Base-by-base conservation (phyloP, 2,888 invertebrate genomes). In the Dicycla oo region DNA sequence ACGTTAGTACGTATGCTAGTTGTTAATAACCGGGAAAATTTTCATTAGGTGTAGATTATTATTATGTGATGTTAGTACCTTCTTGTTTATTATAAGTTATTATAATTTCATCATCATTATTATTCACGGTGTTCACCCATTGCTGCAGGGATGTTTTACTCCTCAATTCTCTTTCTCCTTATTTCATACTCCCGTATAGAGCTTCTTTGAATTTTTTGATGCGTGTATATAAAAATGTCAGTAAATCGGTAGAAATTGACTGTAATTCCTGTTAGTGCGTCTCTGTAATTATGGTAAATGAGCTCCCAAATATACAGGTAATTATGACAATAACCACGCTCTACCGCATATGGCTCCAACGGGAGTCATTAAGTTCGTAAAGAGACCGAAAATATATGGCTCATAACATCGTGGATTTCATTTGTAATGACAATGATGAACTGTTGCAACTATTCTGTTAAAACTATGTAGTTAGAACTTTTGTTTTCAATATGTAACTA, bases 321-420 rank as follows among this genome's bases (percentile, higher is more conserved):
- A 61, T 80, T 65, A 54, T 51, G 56, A 47, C 65, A 65, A 10
- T 61, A 56, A 68, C 54, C 54, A 20, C 47, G 4, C 11, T 40
- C 4, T 26, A 40, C 67, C 75, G 6, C 75, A 69, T 34, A 75
- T 81, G 53, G 30, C 5, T 38, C 76, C 78, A 51, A 61, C n/a
- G 76, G 56, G 81, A 57, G 18, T 54, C 57, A 66, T 78, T 65
- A 20, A 23, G 51, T 13, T 54, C 38, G 34, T 80, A 56, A 65
- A 45, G 79, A n/a, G 64, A 38, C 18, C 26, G 11, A 47, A 51
- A 60, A 65, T 57, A 53, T 75, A 68, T 68, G 51, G 64, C 11
- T 43, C 63, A 47, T 40, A 61, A 34, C 51, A n/a, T 34, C n/a
- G 40, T 53, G 20, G n/a, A 49, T 30, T 26, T 6, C n/a, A 56